phyloP scores from a whole-genome alignment of 2,888 invertebrate genomes.

The Sympetrum striolatum region DNA sequence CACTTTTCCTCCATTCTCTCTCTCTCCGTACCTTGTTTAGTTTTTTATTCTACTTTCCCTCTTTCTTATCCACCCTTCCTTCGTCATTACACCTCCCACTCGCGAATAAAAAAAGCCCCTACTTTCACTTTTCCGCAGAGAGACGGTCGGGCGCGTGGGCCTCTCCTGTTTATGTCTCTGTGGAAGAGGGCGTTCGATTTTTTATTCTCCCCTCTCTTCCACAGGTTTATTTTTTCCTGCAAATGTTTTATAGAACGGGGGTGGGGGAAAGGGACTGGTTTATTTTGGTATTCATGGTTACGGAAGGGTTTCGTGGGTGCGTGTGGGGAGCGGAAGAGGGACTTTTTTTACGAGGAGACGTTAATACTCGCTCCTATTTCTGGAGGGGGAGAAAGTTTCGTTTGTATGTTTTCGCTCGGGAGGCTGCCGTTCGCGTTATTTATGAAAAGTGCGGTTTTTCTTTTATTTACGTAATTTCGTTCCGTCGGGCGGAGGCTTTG shows the following conservation, averaged over 20 bases:
- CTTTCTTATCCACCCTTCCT: background rate
- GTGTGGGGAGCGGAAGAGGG: background rate
- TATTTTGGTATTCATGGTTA: slow-evolving; percentile 29
- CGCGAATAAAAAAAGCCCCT: too few relatives aligned
- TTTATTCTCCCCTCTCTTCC: background rate
- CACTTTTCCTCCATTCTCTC: background rate
- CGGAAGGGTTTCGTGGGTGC: background rate
- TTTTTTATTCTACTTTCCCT: background rate
- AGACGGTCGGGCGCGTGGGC: background rate
- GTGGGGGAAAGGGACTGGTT: background rate
- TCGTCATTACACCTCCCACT: background rate
- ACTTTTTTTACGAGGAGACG: background rate
- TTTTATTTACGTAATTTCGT: background rate
- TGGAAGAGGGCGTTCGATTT: background rate
- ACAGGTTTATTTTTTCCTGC: slow-evolving; percentile 16
- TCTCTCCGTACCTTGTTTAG: background rate
- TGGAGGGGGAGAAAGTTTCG: background rate
- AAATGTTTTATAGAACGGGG: slow-evolving; percentile 3
- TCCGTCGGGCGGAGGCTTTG: background rate
- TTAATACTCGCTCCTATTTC: background rate
- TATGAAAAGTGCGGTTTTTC: background rate
- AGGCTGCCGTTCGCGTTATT: background rate
- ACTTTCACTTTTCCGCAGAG: background rate
- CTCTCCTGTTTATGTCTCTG: background rate
- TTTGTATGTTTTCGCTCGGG: background rate